Evolutionary conservation across 2,113 vertebrate genomes (phyloP).

Genomic region (Oceanodroma tethys): DNA sequence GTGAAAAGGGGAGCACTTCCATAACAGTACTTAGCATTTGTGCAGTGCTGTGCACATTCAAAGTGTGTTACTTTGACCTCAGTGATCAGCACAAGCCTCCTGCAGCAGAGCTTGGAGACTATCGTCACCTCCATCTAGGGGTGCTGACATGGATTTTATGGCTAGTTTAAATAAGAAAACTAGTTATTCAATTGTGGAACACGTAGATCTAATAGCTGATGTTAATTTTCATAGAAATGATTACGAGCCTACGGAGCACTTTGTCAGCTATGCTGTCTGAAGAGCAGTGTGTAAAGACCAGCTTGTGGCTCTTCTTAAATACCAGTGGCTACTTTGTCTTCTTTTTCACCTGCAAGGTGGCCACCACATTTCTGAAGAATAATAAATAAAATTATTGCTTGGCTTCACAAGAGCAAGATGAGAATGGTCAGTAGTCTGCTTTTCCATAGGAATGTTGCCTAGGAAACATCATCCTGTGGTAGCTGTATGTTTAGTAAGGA

Average conservation of each 20-base stretch:
- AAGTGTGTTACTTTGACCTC: neutral
- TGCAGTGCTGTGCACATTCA: neutral
- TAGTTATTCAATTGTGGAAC: neutral
- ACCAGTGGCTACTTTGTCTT: neutral
- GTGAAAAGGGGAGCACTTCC: neutral
- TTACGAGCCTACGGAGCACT: neutral
- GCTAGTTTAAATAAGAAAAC: neutral
- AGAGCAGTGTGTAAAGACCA: neutral
- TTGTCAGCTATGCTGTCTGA: neutral
- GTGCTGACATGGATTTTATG: neutral
- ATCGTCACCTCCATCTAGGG: neutral
- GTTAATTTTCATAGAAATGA: neutral
- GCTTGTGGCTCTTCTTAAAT: neutral
- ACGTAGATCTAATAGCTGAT: neutral
- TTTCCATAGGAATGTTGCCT: slow-evolving; percentile 41
- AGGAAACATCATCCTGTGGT: slow-evolving; percentile 13
- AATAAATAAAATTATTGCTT: neutral
- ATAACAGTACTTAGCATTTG: neutral
- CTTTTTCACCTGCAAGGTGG: neutral
- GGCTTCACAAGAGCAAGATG: neutral
- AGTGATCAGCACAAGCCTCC: neutral
- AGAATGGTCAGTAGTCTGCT: neutral
- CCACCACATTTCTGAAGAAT: neutral
- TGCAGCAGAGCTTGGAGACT: neutral
- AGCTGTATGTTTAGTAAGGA: neutral